phyloP scores from a whole-genome alignment of 2,113 vertebrate species.

The Australoheros scitulus region DNA sequence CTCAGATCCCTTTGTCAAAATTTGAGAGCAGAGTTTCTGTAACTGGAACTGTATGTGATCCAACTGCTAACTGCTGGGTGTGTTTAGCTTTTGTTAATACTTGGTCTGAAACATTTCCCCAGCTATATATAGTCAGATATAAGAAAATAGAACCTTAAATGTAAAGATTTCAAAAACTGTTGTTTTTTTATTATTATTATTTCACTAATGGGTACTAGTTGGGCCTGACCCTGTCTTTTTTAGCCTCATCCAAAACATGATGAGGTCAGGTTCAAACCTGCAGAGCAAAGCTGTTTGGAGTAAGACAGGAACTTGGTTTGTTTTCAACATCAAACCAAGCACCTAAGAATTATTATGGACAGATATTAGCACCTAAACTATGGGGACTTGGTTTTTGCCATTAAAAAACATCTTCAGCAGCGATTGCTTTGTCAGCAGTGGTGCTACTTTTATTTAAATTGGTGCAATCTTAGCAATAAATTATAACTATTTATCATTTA shows the following conservation, averaged over 20 bases:
- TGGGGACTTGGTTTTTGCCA: background rate
- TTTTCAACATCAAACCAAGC: background rate
- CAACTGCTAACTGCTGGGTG: background rate
- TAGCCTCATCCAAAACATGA: background rate
- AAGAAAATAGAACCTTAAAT: background rate
- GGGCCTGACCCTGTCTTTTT: too few species aligned
- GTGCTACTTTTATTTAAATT: background rate
- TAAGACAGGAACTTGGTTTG: background rate
- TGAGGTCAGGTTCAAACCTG: background rate
- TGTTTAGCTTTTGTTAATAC: background rate
- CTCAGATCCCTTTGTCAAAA: background rate
- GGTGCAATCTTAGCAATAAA: background rate
- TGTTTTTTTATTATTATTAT: background rate
- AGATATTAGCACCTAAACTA: background rate
- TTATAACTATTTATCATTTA: background rate
- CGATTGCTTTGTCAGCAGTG: background rate
- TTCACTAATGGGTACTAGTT: background rate
- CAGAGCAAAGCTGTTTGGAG: background rate
- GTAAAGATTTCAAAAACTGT: background rate
- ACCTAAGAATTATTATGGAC: background rate
- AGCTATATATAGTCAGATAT: background rate
- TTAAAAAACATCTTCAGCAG: background rate
- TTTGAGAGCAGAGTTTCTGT: background rate
- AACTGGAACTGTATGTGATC: background rate
- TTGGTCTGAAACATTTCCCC: background rate